Evolutionary conservation across 2,888 invertebrate species (phyloP), one percentile per base, ranked within the genome.

Genomic region (Eupithecia inturbata): DNA sequence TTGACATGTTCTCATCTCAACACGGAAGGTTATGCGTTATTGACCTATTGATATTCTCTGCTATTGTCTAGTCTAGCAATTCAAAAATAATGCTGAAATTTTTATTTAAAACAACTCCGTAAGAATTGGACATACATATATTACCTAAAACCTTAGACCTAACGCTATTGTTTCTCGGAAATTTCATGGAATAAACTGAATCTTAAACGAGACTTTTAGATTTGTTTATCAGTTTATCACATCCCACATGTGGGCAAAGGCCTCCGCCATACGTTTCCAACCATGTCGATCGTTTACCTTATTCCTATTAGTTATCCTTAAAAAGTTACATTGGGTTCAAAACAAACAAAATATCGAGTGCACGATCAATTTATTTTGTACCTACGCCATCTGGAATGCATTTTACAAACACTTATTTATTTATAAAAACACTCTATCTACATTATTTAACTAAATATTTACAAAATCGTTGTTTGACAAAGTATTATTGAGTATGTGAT

Each of bases 281-380:
- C 9, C 10, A 9, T 49, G 3, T 4, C 53, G 0, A 22, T 10
- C n/a, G 7, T 26, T 53, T 53, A 10, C 22, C 22, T 6, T 22
- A 22, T 49, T 4, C 10, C 53, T 22, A 12, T 53, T 22, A 22
- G 49, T 7, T n/a, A 7, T 22, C 57, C 1, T 26, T 12, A 12
- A 57, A 12, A 57, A 12, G 1, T 26, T 0, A 3, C n/a, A 57
- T 12, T 62, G 66, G 28, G 26, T 31, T n/a, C 60, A 85, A 85
- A 82, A 88, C 87, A 88, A 86, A 81, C 78, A 84, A 80, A 82
- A 78, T 57, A 69, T 90, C 91, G 90, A 93, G 93, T 93, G 93
- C 93, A 90, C 89, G 85, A 89, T 89, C 89, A 91, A 85, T 93
- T 93, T 93, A 93, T 92, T 93, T 92, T 93, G 92, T 92, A n/a